Evolutionary conservation across 1,140 invertebrate genomes (phyloP).

Genomic region (Lepidostoma basale): DNA sequence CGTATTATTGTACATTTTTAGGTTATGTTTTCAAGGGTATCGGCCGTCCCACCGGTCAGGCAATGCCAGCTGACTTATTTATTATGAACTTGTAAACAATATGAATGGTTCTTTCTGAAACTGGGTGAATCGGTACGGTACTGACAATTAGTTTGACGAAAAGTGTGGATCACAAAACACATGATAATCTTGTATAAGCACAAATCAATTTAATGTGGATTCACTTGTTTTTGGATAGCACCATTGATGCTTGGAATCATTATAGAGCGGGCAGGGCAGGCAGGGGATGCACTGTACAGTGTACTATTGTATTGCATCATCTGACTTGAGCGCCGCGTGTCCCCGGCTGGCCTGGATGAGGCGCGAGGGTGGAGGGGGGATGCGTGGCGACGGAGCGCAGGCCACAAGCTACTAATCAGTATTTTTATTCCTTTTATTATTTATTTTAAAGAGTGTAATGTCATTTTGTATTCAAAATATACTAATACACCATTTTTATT

Average conservation of each 20-base stretch:
- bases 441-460: slow-evolving; percentile 25
- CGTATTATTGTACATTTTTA: too few relatives aligned
- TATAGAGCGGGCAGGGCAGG: neutral
- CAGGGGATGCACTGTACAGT: neutral
- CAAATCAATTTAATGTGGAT: too few relatives aligned
- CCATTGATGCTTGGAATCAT: neutral
- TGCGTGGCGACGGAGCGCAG: neutral
- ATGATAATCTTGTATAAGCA: too few relatives aligned
- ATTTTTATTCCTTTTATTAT: slow-evolving; percentile 27
- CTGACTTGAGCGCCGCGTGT: neutral
- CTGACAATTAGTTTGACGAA: too few relatives aligned
- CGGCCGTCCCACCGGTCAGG: too few relatives aligned
- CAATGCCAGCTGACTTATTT: too few relatives aligned
- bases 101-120: too few relatives aligned
- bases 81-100: too few relatives aligned
- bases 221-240: neutral
- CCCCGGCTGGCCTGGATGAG: neutral
- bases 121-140: too few relatives aligned
- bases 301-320: neutral
- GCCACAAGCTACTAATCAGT: slow-evolving; percentile 26
- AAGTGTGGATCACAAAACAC: too few relatives aligned
- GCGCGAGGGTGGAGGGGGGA: neutral
- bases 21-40: too few relatives aligned
- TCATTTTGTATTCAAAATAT: slow-evolving; percentile 29
- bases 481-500: slow-evolving; percentile 26